Percentiles rank a stretch among this genome's conserved stretches.
phyloP scores from a whole-genome alignment of 2,113 vertebrate genomes.

The Smithornis capensis region DNA sequence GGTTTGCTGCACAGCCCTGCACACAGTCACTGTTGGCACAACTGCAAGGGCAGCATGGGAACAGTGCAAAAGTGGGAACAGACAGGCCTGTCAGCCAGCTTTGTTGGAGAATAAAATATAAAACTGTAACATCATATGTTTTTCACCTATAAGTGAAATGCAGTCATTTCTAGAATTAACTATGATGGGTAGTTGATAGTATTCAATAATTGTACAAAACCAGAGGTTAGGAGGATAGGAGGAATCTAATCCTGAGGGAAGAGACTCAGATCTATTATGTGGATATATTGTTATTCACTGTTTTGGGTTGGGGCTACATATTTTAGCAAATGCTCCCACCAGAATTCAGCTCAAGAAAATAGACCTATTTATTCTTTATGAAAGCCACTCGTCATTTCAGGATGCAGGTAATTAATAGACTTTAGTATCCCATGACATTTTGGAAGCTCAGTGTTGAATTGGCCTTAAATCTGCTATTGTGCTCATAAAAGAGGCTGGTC shows the following conservation, averaged over 20 bases:
- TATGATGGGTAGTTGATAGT: not conserved
- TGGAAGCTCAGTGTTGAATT: not conserved
- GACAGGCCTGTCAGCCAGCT: not conserved
- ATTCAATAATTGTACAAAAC: not conserved
- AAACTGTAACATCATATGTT: accelerated
- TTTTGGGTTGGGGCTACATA: not conserved
- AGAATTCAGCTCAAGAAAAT: not conserved
- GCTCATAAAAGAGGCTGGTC: not conserved
- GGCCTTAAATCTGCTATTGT: not conserved
- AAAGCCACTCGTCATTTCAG: not conserved
- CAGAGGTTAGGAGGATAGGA: not conserved
- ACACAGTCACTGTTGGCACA: not conserved
- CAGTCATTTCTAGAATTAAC: not conserved
- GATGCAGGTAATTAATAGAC: not conserved
- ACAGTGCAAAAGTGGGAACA: accelerated
- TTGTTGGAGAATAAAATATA: not conserved
- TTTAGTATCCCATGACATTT: not conserved
- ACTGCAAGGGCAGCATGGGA: not conserved
- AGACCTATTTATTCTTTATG: not conserved
- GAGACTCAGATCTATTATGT: not conserved
- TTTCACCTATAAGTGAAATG: not conserved
- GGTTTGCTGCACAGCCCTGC: not conserved
- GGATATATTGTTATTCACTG: not conserved
- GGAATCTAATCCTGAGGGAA: not conserved
- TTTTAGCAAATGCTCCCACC: not conserved